Conservation (phyloP, 2,888 invertebrate genomes). For the Beris chalybata region DNA sequence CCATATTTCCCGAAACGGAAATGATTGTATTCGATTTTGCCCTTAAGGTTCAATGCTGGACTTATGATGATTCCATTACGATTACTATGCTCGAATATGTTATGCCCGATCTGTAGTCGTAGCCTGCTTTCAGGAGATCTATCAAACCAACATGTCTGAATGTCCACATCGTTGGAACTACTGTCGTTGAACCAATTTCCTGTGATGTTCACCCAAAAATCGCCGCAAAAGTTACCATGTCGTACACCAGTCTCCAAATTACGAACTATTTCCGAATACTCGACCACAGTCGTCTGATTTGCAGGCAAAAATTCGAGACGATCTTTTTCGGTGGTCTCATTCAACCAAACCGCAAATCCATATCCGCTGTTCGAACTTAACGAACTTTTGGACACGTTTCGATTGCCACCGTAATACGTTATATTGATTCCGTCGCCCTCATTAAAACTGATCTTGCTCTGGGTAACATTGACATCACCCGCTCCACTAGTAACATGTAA, state of each 20-base stretch:
- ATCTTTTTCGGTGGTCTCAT: conserved; percentile 68
- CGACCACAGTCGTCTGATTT: conserved; percentile 84
- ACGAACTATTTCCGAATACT: conserved; percentile 82
- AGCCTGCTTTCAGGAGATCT: conserved; percentile 57
- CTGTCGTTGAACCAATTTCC: conserved; percentile 87
- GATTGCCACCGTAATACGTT: conserved; percentile 90
- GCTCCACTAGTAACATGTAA: conserved; percentile 88
- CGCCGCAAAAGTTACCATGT: conserved; percentile 90
- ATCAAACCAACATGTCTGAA: conserved; percentile 79
- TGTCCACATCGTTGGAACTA: conserved; percentile 74
- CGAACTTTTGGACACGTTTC: conserved; percentile 85
- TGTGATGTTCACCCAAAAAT: conserved; percentile 85
- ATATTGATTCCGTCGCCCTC: conserved; percentile 94
- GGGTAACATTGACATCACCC: conserved; percentile 91
- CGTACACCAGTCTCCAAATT: conserved; percentile 88
- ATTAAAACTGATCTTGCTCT: conserved; percentile 86
- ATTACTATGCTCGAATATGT: conserved; percentile 75
- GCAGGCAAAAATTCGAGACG: conserved; percentile 73
- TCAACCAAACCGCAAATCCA: conserved; percentile 88
- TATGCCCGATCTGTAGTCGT: conserved; percentile 81
- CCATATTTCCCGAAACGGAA: conserved; percentile 83
- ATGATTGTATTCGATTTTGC: conserved; percentile 83
- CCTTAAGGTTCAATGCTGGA: conserved; percentile 79
- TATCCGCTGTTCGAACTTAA: conserved; percentile 86
- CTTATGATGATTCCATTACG: conserved; percentile 75